Evolutionary conservation across 1,140 invertebrate genomes (phyloP), one percentile per base, ranked within the genome.

Genomic region (Drosophila orena): DNA sequence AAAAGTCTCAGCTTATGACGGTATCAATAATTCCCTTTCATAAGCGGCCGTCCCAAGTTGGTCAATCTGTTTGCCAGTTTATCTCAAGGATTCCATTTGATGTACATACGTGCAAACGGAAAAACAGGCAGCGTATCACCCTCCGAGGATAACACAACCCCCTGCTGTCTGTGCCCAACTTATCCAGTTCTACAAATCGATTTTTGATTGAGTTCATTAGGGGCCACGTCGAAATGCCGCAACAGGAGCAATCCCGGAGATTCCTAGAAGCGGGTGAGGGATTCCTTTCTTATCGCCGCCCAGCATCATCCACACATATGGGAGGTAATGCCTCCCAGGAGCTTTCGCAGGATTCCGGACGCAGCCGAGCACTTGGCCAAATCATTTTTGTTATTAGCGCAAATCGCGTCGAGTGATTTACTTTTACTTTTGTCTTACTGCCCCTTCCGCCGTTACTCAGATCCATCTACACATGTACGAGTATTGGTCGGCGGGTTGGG

Each of bases 181-280:
- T 68, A 79, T 69, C 46, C 72, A 77, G 60, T 66, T 66, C 49
- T 58, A 73, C 85, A 91, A 91, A 91, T 91, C 90, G 90, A 91
- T 91, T 91, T 91, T 90, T 91, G 90, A 91, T 91, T 91, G 90
- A 90, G 85, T 91, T 91, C 90, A 91, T 91, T 91, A 91, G 79
- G 74, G 62, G 69, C 53, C 73, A 77, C 59, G 57, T 50, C 60
- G 69, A 54, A 60, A 64, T 57, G 69, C 75, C 43, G 58, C 61
- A 72, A 47, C 53, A 61, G 46, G 22, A 62, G 53, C 38, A 15
- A 20, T 38, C 24, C 37, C 17, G 15, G 3, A 46, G 22, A n/a
- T 27, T 27, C 17, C 69, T 4, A 24, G 4, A 24, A 4, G 24
- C 24, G 24, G 24, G 4, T 24, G 24, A 24, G 24, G 24, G 24